Evolutionary conservation across 1,140 invertebrate genomes (phyloP), one percentile per base, ranked within the genome.

Genomic region (Drosophila funebris): DNA sequence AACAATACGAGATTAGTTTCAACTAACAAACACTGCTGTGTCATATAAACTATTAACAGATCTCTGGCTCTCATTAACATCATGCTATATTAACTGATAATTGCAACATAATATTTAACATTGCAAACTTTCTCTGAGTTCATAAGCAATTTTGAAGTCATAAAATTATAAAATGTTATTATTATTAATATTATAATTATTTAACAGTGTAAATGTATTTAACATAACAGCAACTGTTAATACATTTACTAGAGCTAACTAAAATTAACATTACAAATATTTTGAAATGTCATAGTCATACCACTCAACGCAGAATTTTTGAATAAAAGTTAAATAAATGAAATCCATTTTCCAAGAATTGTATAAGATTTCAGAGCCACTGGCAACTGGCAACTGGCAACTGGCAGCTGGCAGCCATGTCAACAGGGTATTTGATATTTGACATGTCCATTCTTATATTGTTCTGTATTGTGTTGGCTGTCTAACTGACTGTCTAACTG

Each of bases 381-480:
- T 33, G 24, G 39, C 56, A 31, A 31, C 46, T 16, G 43, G 41
- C n/a, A 48, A 3, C 18, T 33, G 24, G 39, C 56, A 31, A 31
- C 46, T 16, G 43, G 43, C 43, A n/a, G 8, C 44, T 43, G 44
- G 11, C 44, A 48, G 44, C 20, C 44, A 29, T 13, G 22, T 27
- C 44, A 48, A 64, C 43, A 53, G 48, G n/a, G 58, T 63, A 70
- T 70, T 53, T 54, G 31, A 53, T 63, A n/a, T 46, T 36, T 44
- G 46, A 27, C 58, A 20, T 46, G 16, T 20, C n/a, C 58, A 20
- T 39, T 37, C 16, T 31, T 31, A 9, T 16, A 52, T 31, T 61
- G 50, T 56, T n/a, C 20, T 52, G 44, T 48, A 27, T 33, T 64
- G 50, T 53, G 8, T 63, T 31, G 11, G 13, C 22, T 13, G 27